These are phyloP conservation scores for Hipparchia semele DNA, from an alignment of 2,888 invertebrate genomes.

Conservation along the genomic window DNA sequence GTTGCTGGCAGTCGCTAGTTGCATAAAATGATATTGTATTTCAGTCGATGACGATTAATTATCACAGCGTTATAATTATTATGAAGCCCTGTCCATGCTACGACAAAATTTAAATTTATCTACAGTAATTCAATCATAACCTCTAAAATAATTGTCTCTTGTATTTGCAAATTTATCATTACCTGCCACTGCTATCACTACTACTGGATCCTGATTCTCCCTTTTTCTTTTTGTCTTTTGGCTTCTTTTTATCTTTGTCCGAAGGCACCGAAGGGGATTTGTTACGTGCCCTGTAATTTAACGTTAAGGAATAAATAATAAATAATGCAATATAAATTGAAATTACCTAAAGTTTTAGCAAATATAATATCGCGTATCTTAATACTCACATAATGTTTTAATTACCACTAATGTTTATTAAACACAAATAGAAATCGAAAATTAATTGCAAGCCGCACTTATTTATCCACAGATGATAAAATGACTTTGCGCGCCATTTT, in stretches of 20 bases:
- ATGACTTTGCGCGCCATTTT: background rate
- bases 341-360: background rate
- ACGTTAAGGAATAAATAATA: background rate
- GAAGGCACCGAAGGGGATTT: constrained; percentile 87
- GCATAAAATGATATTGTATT: no score
- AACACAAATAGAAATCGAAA: background rate
- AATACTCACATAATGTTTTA: constrained; percentile 7
- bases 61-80: no score
- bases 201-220: constrained; percentile 90
- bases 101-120: no score
- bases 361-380: background rate
- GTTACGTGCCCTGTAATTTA: constrained; percentile 86
- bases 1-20: no score
- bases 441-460: background rate
- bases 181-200: constrained; percentile 90
- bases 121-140: constrained; percentile 28
- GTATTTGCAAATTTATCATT: background rate
- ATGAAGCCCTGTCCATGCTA: no score
- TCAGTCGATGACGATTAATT: no score
- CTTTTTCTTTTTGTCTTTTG: constrained; percentile 85
- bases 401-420: background rate
- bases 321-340: background rate
- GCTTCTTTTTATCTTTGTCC: constrained; percentile 88
- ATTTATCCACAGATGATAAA: background rate
- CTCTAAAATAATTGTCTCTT: constrained; percentile 19